Percentiles rank a stretch among this genome's conserved stretches.
Conservation (phyloP, 2,797 vertebrate species). For the Astyanax mexicanus region DNA sequence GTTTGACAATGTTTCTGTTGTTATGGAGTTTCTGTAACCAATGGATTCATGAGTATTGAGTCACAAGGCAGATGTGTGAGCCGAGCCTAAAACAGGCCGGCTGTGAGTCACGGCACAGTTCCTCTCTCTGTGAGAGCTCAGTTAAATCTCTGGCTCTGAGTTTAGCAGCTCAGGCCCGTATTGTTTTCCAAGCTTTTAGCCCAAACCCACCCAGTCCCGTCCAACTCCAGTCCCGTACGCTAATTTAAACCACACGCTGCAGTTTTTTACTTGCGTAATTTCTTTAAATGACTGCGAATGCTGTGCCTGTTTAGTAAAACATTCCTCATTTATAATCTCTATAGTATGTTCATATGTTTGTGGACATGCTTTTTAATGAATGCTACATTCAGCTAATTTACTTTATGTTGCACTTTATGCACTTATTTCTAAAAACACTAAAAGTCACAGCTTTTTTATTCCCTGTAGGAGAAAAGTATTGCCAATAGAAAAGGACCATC, state of each 20-base stretch:
- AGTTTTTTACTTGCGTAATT: neutral
- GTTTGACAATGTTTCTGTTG: neutral
- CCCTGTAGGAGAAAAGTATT: too few relatives aligned
- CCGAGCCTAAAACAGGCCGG: neutral
- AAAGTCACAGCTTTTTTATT: too few relatives aligned
- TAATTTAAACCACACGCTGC: neutral
- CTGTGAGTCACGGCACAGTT: constrained; percentile 3
- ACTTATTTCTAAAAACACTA: too few relatives aligned
- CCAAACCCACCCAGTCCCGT: neutral
- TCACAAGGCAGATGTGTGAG: neutral
- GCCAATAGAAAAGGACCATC: too few relatives aligned
- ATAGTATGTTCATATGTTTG: too few relatives aligned
- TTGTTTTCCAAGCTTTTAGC: neutral
- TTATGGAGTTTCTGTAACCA: neutral
- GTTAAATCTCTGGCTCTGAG: neutral
- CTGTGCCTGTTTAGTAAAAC: neutral
- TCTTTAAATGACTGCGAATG: neutral
- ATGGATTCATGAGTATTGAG: neutral
- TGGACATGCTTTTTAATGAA: too few relatives aligned
- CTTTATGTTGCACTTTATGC: too few relatives aligned
- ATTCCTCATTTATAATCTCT: neutral
- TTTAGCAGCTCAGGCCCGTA: neutral
- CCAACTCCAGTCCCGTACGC: too few relatives aligned
- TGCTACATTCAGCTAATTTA: too few relatives aligned
- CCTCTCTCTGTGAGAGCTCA: neutral